These are phyloP conservation scores for Phoenicopterus ruber DNA, from an alignment of 2,113 vertebrate species.

Conservation along the genomic window DNA sequence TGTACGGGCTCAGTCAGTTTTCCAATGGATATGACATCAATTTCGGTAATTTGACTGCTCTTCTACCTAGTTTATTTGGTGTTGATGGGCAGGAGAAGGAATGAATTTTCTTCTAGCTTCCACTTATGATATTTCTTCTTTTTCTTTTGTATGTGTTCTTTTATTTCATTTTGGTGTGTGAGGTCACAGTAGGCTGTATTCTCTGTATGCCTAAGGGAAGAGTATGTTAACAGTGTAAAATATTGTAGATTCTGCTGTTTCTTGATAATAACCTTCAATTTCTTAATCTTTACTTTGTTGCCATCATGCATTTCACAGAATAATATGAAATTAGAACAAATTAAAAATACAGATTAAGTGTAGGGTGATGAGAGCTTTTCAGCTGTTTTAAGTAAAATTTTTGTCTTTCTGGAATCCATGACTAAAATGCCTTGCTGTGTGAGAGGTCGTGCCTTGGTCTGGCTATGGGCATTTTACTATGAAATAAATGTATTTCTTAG, in stretches of 20 bases:
- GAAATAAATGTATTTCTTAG: background rate
- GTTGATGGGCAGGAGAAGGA: constrained; percentile 8
- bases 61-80: constrained; percentile 45
- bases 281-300: background rate
- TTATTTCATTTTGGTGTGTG: background rate
- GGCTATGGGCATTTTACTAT: background rate
- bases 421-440: background rate
- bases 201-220: background rate
- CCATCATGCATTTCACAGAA: background rate
- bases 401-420: background rate
- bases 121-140: background rate
- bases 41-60: constrained; percentile 64
- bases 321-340: background rate
- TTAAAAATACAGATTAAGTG: background rate
- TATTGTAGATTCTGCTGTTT: background rate
- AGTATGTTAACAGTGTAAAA: background rate
- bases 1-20: constrained; percentile 35
- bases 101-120: background rate
- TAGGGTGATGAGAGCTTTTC: background rate
- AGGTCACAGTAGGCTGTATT: background rate
- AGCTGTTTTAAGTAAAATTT: background rate
- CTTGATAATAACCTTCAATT: background rate
- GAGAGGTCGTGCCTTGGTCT: background rate
- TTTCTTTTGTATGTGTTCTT: background rate
- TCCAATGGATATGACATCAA: constrained; percentile 63